A percentile compares a stretch with the other conserved stretches of the same genome.
Evolutionary conservation across 2,888 invertebrate genomes (phyloP).

Genomic region (Drosophila putrida): DNA sequence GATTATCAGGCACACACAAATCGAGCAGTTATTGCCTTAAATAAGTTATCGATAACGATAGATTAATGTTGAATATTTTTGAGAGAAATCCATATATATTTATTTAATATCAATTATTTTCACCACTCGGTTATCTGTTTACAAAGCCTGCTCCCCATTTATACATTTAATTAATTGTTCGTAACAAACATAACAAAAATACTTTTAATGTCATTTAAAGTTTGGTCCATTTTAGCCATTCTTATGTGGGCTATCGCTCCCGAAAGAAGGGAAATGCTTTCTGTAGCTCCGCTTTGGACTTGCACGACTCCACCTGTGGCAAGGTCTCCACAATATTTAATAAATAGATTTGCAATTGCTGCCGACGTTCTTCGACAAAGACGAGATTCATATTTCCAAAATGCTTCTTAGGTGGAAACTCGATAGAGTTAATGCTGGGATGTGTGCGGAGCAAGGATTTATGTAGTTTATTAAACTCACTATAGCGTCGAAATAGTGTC

Average conservation of each 20-base stretch:
- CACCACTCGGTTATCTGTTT: constrained; percentile 26
- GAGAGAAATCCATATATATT: constrained; percentile 18
- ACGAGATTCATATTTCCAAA: constrained; percentile 95
- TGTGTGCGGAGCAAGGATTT: constrained; percentile 91
- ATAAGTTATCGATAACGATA: constrained; percentile 27
- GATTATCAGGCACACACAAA: constrained; percentile 15
- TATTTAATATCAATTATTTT: constrained; percentile 51
- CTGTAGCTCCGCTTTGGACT: constrained; percentile 91
- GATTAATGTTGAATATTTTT: neutral
- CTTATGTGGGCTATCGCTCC: constrained; percentile 85
- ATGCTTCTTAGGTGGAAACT: constrained; percentile 98
- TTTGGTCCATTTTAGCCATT: constrained; percentile 18
- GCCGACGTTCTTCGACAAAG: constrained; percentile 94
- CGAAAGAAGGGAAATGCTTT: constrained; percentile 94
- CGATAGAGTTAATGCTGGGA: constrained; percentile 92
- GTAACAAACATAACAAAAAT: constrained; percentile 39
- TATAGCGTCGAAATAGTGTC: constrained; percentile 97
- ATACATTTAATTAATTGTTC: constrained; percentile 2
- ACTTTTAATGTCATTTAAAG: constrained; percentile 52
- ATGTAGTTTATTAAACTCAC: constrained; percentile 95
- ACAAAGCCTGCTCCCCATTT: constrained; percentile 18
- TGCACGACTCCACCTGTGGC: constrained; percentile 91
- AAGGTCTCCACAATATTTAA: constrained; percentile 93
- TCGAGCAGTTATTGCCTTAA: constrained; percentile 3
- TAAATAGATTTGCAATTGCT: constrained; percentile 94